Evolutionary conservation across 2,797 vertebrate genomes (phyloP), one percentile per base, ranked within the genome.

Genomic region (Myiotriccus ornatus): DNA sequence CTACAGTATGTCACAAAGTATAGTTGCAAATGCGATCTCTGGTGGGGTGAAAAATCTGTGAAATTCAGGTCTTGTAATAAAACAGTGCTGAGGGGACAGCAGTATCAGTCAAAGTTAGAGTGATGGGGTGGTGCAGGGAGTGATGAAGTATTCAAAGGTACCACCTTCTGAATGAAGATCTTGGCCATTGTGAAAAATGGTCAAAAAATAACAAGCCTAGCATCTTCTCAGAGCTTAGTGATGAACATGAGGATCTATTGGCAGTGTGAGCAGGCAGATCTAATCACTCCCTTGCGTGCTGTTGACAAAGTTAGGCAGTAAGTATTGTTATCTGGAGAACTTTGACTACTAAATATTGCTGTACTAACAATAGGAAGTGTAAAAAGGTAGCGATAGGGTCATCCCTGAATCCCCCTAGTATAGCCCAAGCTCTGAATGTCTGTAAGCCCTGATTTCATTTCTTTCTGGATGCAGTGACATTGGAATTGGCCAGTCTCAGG

Each of bases 401-500:
- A 4, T 73, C 15, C 10, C 20, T 43, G n/a, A 27, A 35, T 65
- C 7, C 43, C 19, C 55, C 8, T 52, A 15, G 16, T 43, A 21
- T 12, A 70, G 30, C 41, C 23, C 24, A 55, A 18, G 12, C 12
- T 83, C 52, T 71, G 28, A 55, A 52, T 30, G 35, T 82, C 56
- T 79, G 4, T 21, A 57, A 68, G 27, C 81, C 25, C 53, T 44
- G 18, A 70, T 57, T 55, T 86, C 12, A 13, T 57, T 87, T 79
- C 24, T 64, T 88, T 86, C 53, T 93, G 83, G 21, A 14, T 11
- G 1, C 94, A 98, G 99, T 91, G 99, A 99, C 47, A 99, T 99
- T 93, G 99, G 99, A 93, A 99, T 99, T 89, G 99, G 99, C 79
- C 99, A 99, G 95, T 99, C 99, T 90, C 99, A 99, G 94, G 99